phyloP scores from a whole-genome alignment of 37 sponge, comb jelly and placozoan genomes.

The Ianthella basta region DNA sequence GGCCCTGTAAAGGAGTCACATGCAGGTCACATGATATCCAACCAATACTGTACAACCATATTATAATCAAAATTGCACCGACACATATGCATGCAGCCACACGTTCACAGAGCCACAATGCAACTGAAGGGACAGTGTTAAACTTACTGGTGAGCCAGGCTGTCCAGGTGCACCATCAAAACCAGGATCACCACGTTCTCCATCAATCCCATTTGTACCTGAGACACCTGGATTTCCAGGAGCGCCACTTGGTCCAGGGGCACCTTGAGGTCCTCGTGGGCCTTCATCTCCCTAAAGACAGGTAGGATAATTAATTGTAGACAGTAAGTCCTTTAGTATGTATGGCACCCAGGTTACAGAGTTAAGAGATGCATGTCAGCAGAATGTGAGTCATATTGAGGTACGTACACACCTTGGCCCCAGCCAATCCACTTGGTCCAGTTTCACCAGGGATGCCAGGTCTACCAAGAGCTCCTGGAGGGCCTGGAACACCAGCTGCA shows the following conservation, averaged over 20 bases:
- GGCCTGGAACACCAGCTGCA: constrained; percentile 47
- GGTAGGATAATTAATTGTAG: no score
- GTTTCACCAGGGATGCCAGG: constrained; percentile 57
- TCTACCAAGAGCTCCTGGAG: constrained; percentile 49
- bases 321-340: no score
- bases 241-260: constrained; percentile 35
- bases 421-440: constrained; percentile 58
- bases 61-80: no score
- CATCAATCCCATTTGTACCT: constrained; percentile 23
- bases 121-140: no score
- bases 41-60: no score
- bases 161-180: constrained; percentile 44
- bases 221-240: constrained; percentile 15
- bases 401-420: constrained; percentile 46
- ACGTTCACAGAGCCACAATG: no score
- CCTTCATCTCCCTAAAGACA: constrained; percentile 11
- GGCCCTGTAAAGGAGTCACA: constrained; percentile 5
- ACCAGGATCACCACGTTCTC: constrained; percentile 43
- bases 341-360: no score
- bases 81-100: no score
- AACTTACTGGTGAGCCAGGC: constrained; percentile 30
- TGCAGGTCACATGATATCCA: no score
- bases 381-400: no score
- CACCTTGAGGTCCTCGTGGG: neutral
- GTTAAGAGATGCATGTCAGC: no score